Evolutionary conservation across 2,888 invertebrate species (phyloP), one percentile per base, ranked within the genome.

Genomic region (Nebria brevicollis): DNA sequence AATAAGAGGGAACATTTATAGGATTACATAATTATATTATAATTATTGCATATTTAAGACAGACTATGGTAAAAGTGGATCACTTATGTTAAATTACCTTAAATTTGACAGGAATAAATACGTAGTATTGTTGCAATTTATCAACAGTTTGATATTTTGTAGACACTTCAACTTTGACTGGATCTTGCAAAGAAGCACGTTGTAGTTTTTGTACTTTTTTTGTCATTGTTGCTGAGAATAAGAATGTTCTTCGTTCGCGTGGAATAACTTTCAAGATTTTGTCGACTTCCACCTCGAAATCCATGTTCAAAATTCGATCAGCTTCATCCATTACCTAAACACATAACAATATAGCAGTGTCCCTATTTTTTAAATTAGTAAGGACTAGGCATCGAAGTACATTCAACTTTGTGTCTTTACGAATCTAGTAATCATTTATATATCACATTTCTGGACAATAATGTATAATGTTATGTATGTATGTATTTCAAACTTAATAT

Each of bases 221-320:
- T 0, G 99, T 99, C 99, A 99, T 99, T 0, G 99, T 99, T 0
- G 99, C 99, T 0, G 99, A 99, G 90, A 98, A 99, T 13, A 99
- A 90, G 86, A 95, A 96, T 0, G 99, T 99, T 82, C 94, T 91
- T 3, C 99, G 92, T 85, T 99, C 98, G 42, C 95, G 92, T 0
- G 99, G 99, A 79, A 99, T 94, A 0, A 94, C 95, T 86, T 95
- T 94, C 1, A 99, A 89, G 81, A 99, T 98, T 90, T 98, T 98
- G 89, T 98, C 97, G 0, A 98, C 94, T 90, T 99, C 99, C 11
- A 95, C 94, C 90, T 99, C 99, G 87, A 99, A 99, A 88, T 99
- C 99, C 98, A 98, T 97, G 88, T 99, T 99, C 2, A 99, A 91
- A 85, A 99, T 99, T 84, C 99, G 93, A 89, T 99, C 99, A 0